Evolutionary conservation across 2,797 vertebrate species (phyloP), one percentile per base, ranked within the genome.

Genomic region (Eremophila alpestris): DNA sequence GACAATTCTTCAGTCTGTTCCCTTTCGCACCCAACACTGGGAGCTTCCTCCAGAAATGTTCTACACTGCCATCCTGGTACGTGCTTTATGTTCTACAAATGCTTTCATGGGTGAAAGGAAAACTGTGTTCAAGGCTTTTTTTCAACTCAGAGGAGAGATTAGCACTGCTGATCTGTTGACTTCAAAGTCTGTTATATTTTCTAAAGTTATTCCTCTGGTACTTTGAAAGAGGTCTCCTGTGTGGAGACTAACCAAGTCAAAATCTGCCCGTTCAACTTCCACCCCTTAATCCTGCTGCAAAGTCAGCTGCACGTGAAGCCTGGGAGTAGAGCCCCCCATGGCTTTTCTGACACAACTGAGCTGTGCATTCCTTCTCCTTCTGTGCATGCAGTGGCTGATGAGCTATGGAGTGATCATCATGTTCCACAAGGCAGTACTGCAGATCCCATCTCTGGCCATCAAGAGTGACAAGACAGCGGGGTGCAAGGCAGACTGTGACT

Each of bases 271-370:
- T 20, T 3, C 11, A 13, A 2, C n/a, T 91, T 56, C 15, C 12
- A 54, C 7, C 3, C 6, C 26, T 73, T 48, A 38, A 9, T 32
- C 16, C 32, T 29, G 13, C 15, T 70, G 21, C 17, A 6, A 13
- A 13, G 7, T 24, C 30, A 87, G 34, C 17, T 64, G 7, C 2
- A 9, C 0, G 0, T n/a, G 49, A 26, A 59, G 18, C 29, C 2
- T 34, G 26, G 17, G 29, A 51, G 36, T 11, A 34, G 49, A 71
- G 6, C 8, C 7, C 27, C 40, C n/a, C 7, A 24, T n/a, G 40
- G 14, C 7, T 84, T 71, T 59, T 70, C 30, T 64, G 38, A 9
- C 4, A 6, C 13, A 48, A 3, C 48, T 77, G 20, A 70, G 7
- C 36, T 73, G 3, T 36, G 9, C 10, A 17, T 55, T 4, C 5